Evolutionary conservation across 2,113 vertebrate genomes (phyloP), one percentile per base, ranked within the genome.

Genomic region (Solea solea): DNA sequence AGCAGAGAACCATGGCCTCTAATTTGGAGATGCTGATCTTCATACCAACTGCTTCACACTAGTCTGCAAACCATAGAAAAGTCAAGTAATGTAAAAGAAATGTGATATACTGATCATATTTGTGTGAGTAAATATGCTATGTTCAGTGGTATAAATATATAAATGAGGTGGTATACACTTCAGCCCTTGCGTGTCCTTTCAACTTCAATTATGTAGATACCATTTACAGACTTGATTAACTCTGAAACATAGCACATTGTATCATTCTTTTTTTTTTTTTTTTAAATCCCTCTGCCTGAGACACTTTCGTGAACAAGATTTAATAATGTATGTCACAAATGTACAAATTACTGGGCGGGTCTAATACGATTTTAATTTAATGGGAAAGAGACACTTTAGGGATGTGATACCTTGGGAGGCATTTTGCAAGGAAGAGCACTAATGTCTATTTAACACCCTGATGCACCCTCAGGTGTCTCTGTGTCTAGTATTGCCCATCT

Each of bases 371-470:
- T 45, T 50, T 63, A 61, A 67, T 68, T 83, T 79, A 76, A 57
- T 64, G 56, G 34, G 70, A 82, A 85, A 87, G 67, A 75, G 79
- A 42, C 83, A 74, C 84, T 88, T 80, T 76, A 74, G 73, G 70
- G 69, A 78, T 86, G 84, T 67, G 78, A 87, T 80, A 87, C 89
- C 87, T 82, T 65, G 85, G 68, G 78, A 84, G 72, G 69, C 58
- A 44, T 83, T 90, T 84, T 80, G 66, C 75, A 58, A 82, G 78
- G 64, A 84, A 76, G 79, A 87, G 71, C 78, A 72, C 85, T 90
- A 89, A 90, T 87, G 82, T 87, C 88, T 87, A 80, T 92, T 92
- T 91, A 90, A 91, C 89, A 90, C 83, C 80, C 83, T 63, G 78
- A 74, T 79, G 83, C 80, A 69, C 86, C 86, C 79, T 78, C 54